Conservation (phyloP, 2,113 vertebrate genomes). For the Myxocyprinus asiaticus region DNA sequence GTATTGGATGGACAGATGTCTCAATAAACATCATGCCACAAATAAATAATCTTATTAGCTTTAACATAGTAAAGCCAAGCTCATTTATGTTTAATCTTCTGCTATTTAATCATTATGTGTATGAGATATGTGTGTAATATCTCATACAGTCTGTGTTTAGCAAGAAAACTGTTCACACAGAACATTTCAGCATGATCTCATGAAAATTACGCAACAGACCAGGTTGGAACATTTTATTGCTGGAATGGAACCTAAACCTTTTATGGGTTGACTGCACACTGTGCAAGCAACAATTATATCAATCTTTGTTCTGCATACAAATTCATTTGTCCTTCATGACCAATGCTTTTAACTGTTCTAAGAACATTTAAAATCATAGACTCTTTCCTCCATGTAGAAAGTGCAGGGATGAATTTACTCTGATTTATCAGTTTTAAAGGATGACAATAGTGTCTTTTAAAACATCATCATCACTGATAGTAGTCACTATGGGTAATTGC, state of each 20-base stretch:
- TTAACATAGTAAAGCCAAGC: constrained; percentile 36
- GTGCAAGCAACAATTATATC: constrained; percentile 36
- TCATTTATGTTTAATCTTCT: constrained; percentile 44
- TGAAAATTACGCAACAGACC: too few relatives aligned
- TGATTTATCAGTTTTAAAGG: not conserved
- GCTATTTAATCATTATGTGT: constrained; percentile 46
- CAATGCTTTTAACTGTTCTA: not conserved
- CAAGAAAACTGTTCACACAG: constrained; percentile 9
- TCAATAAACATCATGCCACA: constrained; percentile 5
- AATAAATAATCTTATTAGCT: constrained; percentile 41
- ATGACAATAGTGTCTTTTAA: not conserved
- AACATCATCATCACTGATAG: not conserved
- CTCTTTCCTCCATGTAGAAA: not conserved
- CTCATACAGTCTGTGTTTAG: constrained; percentile 29
- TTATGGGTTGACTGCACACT: constrained; percentile 22
- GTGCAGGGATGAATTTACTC: constrained; percentile 11
- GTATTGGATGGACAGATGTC: not conserved
- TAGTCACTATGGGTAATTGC: constrained; percentile 8
- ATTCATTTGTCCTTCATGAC: not conserved
- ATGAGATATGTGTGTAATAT: constrained; percentile 38
- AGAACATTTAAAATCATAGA: constrained; percentile 16
- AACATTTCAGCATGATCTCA: not conserved
- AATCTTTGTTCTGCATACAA: constrained; percentile 21
- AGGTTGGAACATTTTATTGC: not conserved
- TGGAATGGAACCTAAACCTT: constrained; percentile 21